Evolutionary conservation across 1,140 invertebrate species (phyloP).

Genomic region (Drosophila ambigua): DNA sequence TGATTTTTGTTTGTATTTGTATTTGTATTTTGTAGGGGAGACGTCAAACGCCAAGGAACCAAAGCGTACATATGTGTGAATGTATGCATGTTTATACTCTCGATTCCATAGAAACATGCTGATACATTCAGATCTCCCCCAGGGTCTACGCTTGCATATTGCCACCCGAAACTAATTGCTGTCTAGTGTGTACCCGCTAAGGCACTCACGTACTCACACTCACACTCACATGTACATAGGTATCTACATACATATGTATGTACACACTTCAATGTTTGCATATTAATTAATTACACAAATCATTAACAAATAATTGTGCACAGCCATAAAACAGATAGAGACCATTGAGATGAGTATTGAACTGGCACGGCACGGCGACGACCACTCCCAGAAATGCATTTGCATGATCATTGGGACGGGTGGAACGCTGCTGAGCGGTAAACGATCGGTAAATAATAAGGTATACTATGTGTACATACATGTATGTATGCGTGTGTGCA

Average conservation of each 20-base stretch:
- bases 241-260: not conserved
- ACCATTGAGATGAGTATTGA: constrained; percentile 2
- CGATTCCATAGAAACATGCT: too few species aligned
- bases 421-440: constrained; percentile 2
- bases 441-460: not conserved
- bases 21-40: too few species aligned
- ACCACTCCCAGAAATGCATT: constrained; percentile 35
- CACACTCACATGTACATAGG: too few species aligned
- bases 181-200: not conserved
- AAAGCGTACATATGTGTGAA: too few species aligned
- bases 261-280: constrained; percentile 9
- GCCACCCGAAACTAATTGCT: too few species aligned
- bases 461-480: too few species aligned
- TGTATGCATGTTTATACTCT: too few species aligned
- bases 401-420: constrained; percentile 7
- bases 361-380: not conserved
- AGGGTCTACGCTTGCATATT: too few species aligned
- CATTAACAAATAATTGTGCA: constrained; percentile 55
- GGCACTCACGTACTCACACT: too few species aligned
- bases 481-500: not conserved
- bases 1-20: too few species aligned
- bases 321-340: constrained; percentile 20
- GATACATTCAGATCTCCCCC: too few species aligned
- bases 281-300: constrained; percentile 58
- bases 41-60: too few species aligned